Conservation (phyloP, 2,888 invertebrate genomes). For the Pachydiplax longipennis region DNA sequence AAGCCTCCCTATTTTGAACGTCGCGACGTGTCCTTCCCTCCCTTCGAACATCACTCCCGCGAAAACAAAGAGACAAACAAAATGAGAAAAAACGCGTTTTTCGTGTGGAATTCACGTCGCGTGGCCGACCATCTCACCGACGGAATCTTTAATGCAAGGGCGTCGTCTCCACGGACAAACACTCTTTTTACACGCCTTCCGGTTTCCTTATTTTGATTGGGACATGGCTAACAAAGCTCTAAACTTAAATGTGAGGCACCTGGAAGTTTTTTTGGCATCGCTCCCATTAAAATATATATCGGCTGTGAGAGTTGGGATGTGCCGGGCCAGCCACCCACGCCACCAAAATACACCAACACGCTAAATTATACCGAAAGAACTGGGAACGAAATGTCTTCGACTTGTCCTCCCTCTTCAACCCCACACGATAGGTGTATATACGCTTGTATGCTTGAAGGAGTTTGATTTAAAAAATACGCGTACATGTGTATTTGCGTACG, state of each 20-base stretch:
- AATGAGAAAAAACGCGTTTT: too few species aligned
- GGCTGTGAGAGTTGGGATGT: neutral
- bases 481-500: too few species aligned
- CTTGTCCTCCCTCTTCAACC: neutral
- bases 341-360: neutral
- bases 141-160: too few species aligned
- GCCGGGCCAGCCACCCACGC: neutral
- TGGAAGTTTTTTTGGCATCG: conserved; percentile 19
- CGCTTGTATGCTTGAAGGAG: too few species aligned
- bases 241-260: conserved; percentile 41
- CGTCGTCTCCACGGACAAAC: neutral
- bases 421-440: too few species aligned
- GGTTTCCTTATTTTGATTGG: neutral
- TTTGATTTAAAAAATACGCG: too few species aligned
- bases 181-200: neutral
- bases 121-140: too few species aligned
- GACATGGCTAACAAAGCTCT: neutral
- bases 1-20: neutral
- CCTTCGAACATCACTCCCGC: too few species aligned
- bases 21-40: neutral
- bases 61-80: too few species aligned
- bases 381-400: neutral
- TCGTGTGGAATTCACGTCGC: too few species aligned
- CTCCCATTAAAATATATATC: conserved; percentile 32
- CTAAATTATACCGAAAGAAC: neutral